Evolutionary conservation across 2,888 invertebrate genomes (phyloP).

Genomic region (Chalcosyrphus nemorum): DNA sequence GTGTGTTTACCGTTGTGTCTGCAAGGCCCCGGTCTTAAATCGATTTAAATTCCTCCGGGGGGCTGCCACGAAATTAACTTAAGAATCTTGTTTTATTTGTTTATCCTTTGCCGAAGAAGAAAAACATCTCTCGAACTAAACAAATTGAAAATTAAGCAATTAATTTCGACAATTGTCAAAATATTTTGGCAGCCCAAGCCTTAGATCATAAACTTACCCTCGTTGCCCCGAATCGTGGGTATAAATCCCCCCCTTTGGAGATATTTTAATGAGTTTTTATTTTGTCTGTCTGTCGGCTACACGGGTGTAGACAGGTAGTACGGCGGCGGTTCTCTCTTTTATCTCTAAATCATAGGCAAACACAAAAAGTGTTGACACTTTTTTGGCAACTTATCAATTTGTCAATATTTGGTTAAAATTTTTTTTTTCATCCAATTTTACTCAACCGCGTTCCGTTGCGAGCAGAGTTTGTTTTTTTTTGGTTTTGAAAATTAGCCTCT

Average conservation of each 20-base stretch:
- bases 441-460: background rate
- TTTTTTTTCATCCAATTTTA: conserved; percentile 6
- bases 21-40: background rate
- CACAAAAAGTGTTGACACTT: conserved; percentile 57
- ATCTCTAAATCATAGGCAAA: conserved; percentile 57
- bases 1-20: background rate
- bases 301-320: background rate
- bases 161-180: conserved; percentile 26
- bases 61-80: background rate
- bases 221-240: background rate
- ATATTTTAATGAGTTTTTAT: conserved; percentile 50
- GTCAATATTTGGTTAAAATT: conserved; percentile 55
- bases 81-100: background rate
- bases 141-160: conserved; percentile 42
- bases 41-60: conserved; percentile 2
- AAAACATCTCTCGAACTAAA: background rate
- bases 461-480: background rate
- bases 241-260: background rate
- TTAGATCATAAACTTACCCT: conserved; percentile 15
- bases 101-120: too few species aligned
- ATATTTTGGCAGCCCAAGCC: background rate
- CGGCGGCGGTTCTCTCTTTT: conserved; percentile 21
- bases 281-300: background rate
- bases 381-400: conserved; percentile 64
- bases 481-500: conserved; percentile 16